These are phyloP conservation scores for Philonicus albiceps DNA, from an alignment of 2,888 invertebrate species.

Conservation along the genomic window DNA sequence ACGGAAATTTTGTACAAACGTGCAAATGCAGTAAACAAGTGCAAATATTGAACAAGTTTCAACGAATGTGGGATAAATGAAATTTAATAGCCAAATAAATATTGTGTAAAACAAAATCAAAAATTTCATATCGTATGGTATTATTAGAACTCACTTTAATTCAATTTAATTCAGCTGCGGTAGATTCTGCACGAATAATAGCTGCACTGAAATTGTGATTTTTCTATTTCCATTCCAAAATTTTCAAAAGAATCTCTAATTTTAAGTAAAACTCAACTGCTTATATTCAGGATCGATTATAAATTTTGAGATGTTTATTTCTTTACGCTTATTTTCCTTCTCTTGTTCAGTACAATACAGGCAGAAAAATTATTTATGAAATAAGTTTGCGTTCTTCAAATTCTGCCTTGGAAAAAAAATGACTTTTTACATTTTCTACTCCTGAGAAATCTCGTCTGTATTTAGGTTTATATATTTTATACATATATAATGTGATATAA, in stretches of 20 bases:
- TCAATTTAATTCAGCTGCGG: neutral
- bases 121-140: neutral
- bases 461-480: no score
- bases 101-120: neutral
- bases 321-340: neutral
- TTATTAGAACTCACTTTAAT: constrained; percentile 11
- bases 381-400: neutral
- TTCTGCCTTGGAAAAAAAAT: no score
- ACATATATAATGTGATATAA: no score
- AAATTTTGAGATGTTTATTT: neutral
- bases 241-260: neutral
- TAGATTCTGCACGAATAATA: neutral
- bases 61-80: neutral
- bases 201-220: neutral
- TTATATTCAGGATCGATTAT: neutral
- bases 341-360: neutral
- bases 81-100: neutral
- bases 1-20: neutral
- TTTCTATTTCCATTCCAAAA: neutral
- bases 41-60: neutral
- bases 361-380: neutral
- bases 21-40: constrained; percentile 8
- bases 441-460: no score
- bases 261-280: neutral
- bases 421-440: no score